Evolutionary conservation across 2,888 invertebrate genomes (phyloP).

Genomic region (Torymus aiolomorphi): DNA sequence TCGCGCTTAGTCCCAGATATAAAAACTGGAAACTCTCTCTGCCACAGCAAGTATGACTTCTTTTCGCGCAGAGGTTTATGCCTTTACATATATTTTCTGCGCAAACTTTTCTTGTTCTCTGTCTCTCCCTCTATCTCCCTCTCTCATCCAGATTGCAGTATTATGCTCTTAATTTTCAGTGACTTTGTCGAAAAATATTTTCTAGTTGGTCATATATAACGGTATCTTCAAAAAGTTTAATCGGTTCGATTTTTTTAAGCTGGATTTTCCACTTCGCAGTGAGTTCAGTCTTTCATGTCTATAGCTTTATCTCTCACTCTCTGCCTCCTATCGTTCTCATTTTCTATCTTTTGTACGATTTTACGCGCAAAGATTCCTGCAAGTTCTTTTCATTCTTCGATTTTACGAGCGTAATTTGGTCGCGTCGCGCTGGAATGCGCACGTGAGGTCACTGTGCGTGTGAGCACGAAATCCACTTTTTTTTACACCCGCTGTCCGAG

Average conservation of each 20-base stretch:
- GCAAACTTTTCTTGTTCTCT: background rate
- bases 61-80: slow-evolving; percentile 11
- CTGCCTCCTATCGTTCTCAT: too few species aligned
- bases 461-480: slow-evolving; percentile 28
- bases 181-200: too few species aligned
- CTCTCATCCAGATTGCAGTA: too few species aligned
- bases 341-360: too few species aligned
- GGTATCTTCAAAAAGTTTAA: too few species aligned
- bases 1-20: background rate
- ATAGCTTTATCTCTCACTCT: too few species aligned
- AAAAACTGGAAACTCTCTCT: slow-evolving; percentile 39
- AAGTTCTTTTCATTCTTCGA: slow-evolving; percentile 34
- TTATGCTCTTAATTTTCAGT: too few species aligned
- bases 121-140: slow-evolving; percentile 4
- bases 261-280: too few species aligned
- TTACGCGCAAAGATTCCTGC: too few species aligned
- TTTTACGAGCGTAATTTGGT: slow-evolving; percentile 47
- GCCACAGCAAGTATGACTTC: background rate
- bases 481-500: background rate
- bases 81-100: slow-evolving; percentile 31
- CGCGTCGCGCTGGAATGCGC: slow-evolving; percentile 7
- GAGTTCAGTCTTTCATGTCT: too few species aligned
- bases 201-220: too few species aligned
- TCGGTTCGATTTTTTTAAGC: background rate
- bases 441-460: background rate